A percentile compares a stretch with the other conserved stretches of the same genome.
phyloP scores from a whole-genome alignment of 2,797 vertebrate genomes.

The Anas capensis region DNA sequence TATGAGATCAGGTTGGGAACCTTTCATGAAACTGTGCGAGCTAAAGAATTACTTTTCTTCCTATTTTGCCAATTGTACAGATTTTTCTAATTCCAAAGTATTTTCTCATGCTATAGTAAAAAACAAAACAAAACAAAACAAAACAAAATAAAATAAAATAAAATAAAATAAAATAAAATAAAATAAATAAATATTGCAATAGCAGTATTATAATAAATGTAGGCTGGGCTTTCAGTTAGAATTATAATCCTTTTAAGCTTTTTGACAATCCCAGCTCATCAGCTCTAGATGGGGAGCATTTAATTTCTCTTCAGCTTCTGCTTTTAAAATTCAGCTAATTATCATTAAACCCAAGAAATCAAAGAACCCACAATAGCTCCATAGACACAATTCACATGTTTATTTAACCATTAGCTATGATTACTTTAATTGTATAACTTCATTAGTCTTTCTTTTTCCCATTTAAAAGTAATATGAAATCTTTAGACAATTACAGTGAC shows the following conservation, averaged over 20 bases:
- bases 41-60: background rate
- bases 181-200: background rate
- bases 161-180: background rate
- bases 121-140: background rate
- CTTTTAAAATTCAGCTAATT: background rate
- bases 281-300: background rate
- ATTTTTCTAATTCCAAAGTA: background rate
- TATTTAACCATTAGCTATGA: conserved; percentile 43
- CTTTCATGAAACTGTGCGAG: background rate
- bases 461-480: conserved; percentile 10
- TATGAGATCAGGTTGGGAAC: background rate
- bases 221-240: background rate
- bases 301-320: conserved; percentile 1
- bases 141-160: background rate
- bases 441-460: conserved; percentile 11
- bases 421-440: background rate
- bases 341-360: background rate
- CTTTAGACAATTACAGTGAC: background rate
- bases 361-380: background rate
- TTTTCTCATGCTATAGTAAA: background rate
- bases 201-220: background rate
- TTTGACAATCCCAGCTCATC: background rate
- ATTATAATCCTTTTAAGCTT: background rate
- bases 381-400: background rate
- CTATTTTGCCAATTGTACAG: background rate